Base-by-base conservation (phyloP, 2,888 invertebrate genomes). In the Hemistola chrysoprasaria region DNA sequence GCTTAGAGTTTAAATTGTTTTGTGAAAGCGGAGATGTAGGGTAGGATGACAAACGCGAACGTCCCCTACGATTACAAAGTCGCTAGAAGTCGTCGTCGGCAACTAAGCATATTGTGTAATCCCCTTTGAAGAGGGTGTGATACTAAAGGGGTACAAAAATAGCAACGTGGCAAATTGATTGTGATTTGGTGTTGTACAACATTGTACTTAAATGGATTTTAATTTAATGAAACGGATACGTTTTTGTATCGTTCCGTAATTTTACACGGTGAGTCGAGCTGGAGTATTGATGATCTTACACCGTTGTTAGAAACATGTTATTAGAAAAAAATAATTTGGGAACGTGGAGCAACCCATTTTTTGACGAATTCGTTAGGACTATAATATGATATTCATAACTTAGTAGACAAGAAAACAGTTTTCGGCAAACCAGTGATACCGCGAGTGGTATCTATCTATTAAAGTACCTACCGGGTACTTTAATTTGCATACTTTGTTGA, bases 31-130 rank as follows among this genome's bases (percentile, higher is more conserved):
- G 28, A 54, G 53, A 47, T 50, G 50, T 59, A 65, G 78, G 78
- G 78, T 72, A 71, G 73, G 70, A 78, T 83, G 84, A 86, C 83
- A 84, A 84, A 78, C 59, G 71, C 63, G 76, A 56, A 60, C 83
- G 72, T 80, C 87, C 87, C 88, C 88, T 66, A 65, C 80, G 75
- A 85, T 87, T 86, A 84, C 67, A 63, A 67, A 65, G 69, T 77
- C 69, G 71, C 67, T 63, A 78, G 71, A 83, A 84, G 82, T 78
- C 78, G 67, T 71, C 62, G 73, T 71, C 71, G 74, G 62, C 72
- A 70, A 80, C 61, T 83, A 84, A 81, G 85, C 87, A 85, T 85
- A 86, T 86, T 85, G 85, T 78, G 55, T 67, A 60, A 63, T 58
- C 62, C 49, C 51, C 59, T 53, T 54, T 46, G 46, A 53, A 56